These are phyloP conservation scores for Enteromius treurensis DNA, from an alignment of 2,797 vertebrate species.

Conservation along the genomic window DNA sequence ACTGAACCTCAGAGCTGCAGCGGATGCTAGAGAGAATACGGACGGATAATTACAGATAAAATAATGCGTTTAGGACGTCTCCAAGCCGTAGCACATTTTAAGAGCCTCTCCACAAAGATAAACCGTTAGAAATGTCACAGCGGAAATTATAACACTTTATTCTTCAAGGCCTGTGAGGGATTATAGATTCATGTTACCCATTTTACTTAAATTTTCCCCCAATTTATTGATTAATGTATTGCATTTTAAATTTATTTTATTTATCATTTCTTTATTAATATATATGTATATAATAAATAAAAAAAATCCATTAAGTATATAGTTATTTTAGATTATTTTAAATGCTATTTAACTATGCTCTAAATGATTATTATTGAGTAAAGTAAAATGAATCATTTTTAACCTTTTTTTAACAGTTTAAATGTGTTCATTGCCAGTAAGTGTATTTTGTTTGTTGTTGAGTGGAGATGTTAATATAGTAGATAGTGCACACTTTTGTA, in stretches of 20 bases:
- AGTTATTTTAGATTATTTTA: constrained; percentile 12
- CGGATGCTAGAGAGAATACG: constrained; percentile 64
- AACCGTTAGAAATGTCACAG: constrained; percentile 63
- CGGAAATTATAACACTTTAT: constrained; percentile 63
- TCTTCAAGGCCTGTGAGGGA: constrained; percentile 58
- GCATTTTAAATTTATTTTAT: background rate
- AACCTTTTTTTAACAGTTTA: background rate
- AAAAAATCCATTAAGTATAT: background rate
- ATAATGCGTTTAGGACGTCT: constrained; percentile 70
- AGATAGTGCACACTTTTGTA: background rate
- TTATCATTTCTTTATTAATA: background rate
- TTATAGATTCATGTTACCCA: constrained; percentile 55
- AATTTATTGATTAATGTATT: too few relatives aligned
- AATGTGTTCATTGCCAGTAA: constrained; percentile 39
- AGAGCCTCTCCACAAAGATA: constrained; percentile 56
- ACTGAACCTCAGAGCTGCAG: constrained; percentile 67
- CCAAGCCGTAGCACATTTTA: constrained; percentile 63
- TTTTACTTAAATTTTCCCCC: background rate
- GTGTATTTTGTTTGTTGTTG: background rate
- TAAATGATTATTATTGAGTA: background rate
- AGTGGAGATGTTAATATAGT: background rate
- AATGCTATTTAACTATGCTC: background rate
- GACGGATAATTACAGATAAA: constrained; percentile 73
- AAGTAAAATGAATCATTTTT: background rate
- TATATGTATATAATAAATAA: background rate